Conservation (phyloP, 2,888 invertebrate species). For the Cataglyphis altisquamis region DNA sequence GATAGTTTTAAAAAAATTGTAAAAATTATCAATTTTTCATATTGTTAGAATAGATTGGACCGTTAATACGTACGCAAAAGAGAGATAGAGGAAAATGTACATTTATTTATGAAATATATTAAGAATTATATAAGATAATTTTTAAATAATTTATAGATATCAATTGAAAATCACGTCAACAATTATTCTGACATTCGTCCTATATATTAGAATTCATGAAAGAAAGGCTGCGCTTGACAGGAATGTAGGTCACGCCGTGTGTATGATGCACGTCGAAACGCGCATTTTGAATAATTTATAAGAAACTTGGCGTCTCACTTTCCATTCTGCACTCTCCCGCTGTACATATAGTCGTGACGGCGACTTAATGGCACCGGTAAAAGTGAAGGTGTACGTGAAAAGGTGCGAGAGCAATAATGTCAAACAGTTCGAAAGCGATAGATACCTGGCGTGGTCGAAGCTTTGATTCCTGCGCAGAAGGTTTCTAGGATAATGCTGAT, state of each 20-base stretch:
- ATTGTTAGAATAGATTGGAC: no score
- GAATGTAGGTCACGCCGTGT: conserved; percentile 29
- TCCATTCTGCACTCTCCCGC: conserved; percentile 22
- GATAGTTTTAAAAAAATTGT: no score
- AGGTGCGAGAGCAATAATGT: conserved; percentile 18
- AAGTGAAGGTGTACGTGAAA: conserved; percentile 50
- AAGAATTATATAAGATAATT: not conserved
- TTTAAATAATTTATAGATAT: not conserved
- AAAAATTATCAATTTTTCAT: no score
- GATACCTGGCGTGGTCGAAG: conserved; percentile 80
- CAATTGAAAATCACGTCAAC: not conserved
- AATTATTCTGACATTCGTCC: not conserved
- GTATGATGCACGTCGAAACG: conserved; percentile 24
- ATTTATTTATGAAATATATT: not conserved
- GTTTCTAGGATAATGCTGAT: conserved; percentile 63
- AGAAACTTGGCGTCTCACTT: conserved; percentile 48
- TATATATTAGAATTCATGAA: not conserved
- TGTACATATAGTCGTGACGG: conserved; percentile 20
- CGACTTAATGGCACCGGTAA: conserved; percentile 50
- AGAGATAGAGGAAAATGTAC: no score
- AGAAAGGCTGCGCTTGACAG: not conserved
- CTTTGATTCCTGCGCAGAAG: conserved; percentile 82
- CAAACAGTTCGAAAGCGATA: conserved; percentile 62
- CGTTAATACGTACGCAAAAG: no score
- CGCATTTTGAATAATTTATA: conserved; percentile 52